Evolutionary conservation across 2,888 invertebrate genomes (phyloP), one percentile per base, ranked within the genome.

Genomic region (Drosophila bunnanda): DNA sequence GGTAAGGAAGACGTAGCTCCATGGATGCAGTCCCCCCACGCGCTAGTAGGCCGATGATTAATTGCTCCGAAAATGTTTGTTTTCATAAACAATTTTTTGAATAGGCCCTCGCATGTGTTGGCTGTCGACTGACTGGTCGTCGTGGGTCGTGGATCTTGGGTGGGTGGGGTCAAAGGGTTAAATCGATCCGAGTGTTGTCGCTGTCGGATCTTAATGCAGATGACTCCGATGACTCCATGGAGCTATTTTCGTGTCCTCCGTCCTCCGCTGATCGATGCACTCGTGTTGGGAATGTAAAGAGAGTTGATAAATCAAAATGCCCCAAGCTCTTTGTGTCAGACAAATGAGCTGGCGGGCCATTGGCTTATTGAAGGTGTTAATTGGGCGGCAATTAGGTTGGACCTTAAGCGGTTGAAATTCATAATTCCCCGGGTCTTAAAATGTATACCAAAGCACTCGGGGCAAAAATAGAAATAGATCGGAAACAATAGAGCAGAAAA

Each of bases 71-170:
- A 86, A 90, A 90, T 89, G 90, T 91, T 90, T 89, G 78, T 89
- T 91, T 89, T 89, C 89, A 90, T 90, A 91, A 90, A 91, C 88
- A 82, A 89, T 90, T 89, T 89, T 72, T 89, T 89, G 84, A 89
- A 89, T 90, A 87, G 90, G 76, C 82, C 67, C 74, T 60, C 54
- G 74, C 79, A 68, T 80, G 36, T 67, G 71, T 67, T 70, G 68
- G 30, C 68, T 70, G 70, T 70, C 68, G 57, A 34, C 46, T 57
- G 38, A n/a, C n/a, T n/a, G 66, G 66, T 54, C 41, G 22, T 13
- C 25, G 36, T 79, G 30, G 46, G 39, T 41, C 34, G 25, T 32
- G 38, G 39, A 22, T 44, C 44, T 44, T 50, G 68, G 60, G 88
- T 88, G 86, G 89, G 85, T 60, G 89, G 89, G 89, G 89, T 85